A percentile compares a stretch with the other conserved stretches of the same genome.
These are phyloP conservation scores for Trialeurodes vaporariorum DNA, from an alignment of 1,140 invertebrate species.

Conservation along the genomic window DNA sequence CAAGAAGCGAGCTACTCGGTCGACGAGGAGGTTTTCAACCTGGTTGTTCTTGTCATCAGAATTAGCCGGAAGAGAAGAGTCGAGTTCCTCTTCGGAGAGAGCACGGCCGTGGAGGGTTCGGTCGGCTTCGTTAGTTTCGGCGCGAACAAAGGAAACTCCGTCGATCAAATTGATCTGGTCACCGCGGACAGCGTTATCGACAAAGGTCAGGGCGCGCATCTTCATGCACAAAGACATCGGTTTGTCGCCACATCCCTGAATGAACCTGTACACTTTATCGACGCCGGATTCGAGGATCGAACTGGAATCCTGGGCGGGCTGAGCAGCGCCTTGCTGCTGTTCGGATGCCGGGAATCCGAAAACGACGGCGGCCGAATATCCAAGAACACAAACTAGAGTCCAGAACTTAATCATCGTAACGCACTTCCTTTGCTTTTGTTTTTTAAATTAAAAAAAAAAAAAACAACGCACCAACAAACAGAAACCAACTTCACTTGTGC, in stretches of 20 bases:
- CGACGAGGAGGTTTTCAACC: slow-evolving; percentile 61
- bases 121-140: slow-evolving; percentile 34
- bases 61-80: slow-evolving; percentile 47
- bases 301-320: too few relatives aligned
- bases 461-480: too few relatives aligned
- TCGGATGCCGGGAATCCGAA: slow-evolving; percentile 16
- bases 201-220: slow-evolving; percentile 48
- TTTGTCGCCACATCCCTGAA: slow-evolving; percentile 52
- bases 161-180: slow-evolving; percentile 45
- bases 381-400: slow-evolving; percentile 20
- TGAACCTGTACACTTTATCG: slow-evolving; percentile 46
- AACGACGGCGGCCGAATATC: slow-evolving; percentile 8
- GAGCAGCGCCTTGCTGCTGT: background rate
- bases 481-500: too few relatives aligned
- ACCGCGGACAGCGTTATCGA: slow-evolving; percentile 42
- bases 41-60: slow-evolving; percentile 57
- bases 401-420: slow-evolving; percentile 3
- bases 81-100: slow-evolving; percentile 40
- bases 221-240: slow-evolving; percentile 61
- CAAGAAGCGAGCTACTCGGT: slow-evolving; percentile 58
- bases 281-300: slow-evolving; percentile 31
- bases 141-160: slow-evolving; percentile 54
- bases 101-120: slow-evolving; percentile 35
- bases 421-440: slow-evolving; percentile 3
- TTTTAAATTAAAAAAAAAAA: too few relatives aligned